A percentile compares a stretch with the other conserved stretches of the same genome.
Evolutionary conservation across 2,888 invertebrate species (phyloP).

Genomic region (Torymus texanus): DNA sequence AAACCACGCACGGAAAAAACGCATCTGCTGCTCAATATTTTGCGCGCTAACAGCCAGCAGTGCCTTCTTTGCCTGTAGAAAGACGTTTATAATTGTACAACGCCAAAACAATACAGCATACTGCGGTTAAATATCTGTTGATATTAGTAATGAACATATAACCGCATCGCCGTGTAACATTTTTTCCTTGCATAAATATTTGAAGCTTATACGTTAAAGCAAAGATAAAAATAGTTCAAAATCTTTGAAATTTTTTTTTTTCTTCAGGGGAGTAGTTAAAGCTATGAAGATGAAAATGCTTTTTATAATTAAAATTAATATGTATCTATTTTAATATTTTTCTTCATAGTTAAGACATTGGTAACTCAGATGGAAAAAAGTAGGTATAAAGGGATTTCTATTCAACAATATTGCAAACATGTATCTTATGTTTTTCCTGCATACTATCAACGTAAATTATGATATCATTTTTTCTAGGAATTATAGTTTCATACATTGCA

Average conservation of each 20-base stretch:
- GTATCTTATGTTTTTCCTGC: too few species aligned
- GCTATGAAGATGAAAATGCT: conserved; percentile 17
- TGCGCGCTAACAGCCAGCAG: conserved; percentile 24
- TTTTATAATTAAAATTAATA: conserved; percentile 14
- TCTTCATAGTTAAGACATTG: too few species aligned
- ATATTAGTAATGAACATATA: too few species aligned
- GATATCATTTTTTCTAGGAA: neutral
- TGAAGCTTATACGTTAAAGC: conserved; percentile 16
- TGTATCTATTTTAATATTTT: neutral
- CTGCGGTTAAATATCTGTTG: neutral
- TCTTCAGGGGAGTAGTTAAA: neutral
- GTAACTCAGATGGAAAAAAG: too few species aligned
- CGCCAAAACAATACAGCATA: neutral
- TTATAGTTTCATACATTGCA: neutral
- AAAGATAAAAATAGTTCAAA: conserved; percentile 16
- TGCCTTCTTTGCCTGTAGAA: neutral
- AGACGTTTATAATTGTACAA: conserved; percentile 2
- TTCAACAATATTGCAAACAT: too few species aligned
- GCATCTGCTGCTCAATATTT: conserved; percentile 5
- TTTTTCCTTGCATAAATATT: conserved; percentile 18
- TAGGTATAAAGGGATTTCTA: too few species aligned
- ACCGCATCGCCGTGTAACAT: too few species aligned
- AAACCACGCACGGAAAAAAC: conserved; percentile 42
- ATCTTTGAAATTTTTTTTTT: conserved; percentile 1
- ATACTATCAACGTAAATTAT: too few species aligned